Evolutionary conservation across 2,888 invertebrate species (phyloP).

Genomic region (Cremastinae sp.): DNA sequence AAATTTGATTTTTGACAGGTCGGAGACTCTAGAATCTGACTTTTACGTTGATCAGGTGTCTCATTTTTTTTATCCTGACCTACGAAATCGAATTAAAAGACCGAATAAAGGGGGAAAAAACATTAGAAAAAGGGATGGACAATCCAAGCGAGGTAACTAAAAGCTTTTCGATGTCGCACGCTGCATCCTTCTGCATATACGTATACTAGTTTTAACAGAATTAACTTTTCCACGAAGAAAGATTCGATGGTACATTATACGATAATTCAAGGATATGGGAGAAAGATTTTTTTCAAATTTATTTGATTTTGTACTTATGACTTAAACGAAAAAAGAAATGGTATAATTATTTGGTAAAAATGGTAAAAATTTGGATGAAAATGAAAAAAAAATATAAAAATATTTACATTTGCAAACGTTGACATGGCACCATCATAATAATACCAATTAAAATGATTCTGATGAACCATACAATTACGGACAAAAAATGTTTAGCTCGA

Average conservation of each 20-base stretch:
- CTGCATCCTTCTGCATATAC: constrained; percentile 28
- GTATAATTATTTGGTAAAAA: too few relatives aligned
- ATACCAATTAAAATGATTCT: too few relatives aligned
- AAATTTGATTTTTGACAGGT: too few relatives aligned
- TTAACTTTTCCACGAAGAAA: constrained; percentile 48
- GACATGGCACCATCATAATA: too few relatives aligned
- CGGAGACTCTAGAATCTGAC: neutral
- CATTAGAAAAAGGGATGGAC: constrained; percentile 38
- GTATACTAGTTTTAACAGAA: constrained; percentile 54
- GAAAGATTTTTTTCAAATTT: constrained; percentile 27
- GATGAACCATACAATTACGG: too few relatives aligned
- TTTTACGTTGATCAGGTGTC: neutral
- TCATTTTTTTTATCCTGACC: neutral
- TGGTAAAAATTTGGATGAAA: too few relatives aligned
- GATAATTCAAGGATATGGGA: constrained; percentile 32
- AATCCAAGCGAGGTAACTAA: constrained; percentile 46
- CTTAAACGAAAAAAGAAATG: too few relatives aligned
- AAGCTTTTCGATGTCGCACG: constrained; percentile 59
- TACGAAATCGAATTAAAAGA: constrained; percentile 36
- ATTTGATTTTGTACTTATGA: neutral
- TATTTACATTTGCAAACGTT: too few relatives aligned
- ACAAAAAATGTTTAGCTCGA: too few relatives aligned
- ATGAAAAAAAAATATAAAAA: too few relatives aligned
- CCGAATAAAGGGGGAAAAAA: constrained; percentile 28
- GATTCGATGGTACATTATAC: constrained; percentile 26